phyloP scores from a whole-genome alignment of 2,888 invertebrate genomes.

The Liposcelis brunnea region DNA sequence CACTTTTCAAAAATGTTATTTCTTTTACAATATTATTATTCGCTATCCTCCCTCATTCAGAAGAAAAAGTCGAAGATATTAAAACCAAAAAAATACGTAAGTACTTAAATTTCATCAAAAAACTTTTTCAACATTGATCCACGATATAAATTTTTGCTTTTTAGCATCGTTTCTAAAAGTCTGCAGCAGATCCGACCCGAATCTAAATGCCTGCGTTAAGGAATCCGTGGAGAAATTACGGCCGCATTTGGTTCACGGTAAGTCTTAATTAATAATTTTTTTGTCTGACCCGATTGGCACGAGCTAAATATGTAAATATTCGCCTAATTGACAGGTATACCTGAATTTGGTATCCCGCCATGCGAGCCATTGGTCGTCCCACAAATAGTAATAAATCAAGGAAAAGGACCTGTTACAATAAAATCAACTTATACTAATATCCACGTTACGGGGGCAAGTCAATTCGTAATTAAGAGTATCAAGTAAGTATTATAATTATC shows the following conservation, averaged over 20 bases:
- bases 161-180: constrained; percentile 48
- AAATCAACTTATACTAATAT: constrained; percentile 48
- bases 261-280: constrained; percentile 6
- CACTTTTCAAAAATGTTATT: too few species aligned
- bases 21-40: too few species aligned
- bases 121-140: too few species aligned
- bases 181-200: constrained; percentile 44
- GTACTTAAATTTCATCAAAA: too few species aligned
- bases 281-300: not conserved
- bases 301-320: not conserved
- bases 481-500: constrained; percentile 31
- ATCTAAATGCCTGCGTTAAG: constrained; percentile 42
- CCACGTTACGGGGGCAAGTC: constrained; percentile 41
- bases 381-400: constrained; percentile 47
- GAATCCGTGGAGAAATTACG: constrained; percentile 39
- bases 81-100: too few species aligned
- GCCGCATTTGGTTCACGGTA: constrained; percentile 35
- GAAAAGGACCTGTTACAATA: constrained; percentile 45
- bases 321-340: constrained; percentile 30
- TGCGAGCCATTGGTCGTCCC: constrained; percentile 54
- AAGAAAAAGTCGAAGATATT: too few species aligned
- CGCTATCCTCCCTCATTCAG: too few species aligned
- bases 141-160: constrained; percentile 14
- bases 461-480: constrained; percentile 44
- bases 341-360: constrained; percentile 47